These are phyloP conservation scores for Rhyacophila evoluta DNA, from an alignment of 2,888 invertebrate genomes.

Conservation along the genomic window DNA sequence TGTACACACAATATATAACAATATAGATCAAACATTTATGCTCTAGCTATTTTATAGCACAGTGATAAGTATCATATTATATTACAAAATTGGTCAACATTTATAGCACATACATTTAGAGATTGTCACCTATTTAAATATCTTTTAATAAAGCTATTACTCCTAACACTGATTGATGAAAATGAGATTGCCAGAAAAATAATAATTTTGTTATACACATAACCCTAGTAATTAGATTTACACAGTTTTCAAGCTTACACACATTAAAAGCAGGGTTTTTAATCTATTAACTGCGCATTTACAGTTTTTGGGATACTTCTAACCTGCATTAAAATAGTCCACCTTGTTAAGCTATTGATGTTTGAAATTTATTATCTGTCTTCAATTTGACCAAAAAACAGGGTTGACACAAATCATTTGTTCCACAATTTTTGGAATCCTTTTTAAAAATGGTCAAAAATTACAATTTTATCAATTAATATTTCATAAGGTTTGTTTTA, in stretches of 20 bases:
- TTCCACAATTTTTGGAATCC: no score
- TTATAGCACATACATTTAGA: conserved; percentile 41
- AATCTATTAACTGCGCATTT: no score
- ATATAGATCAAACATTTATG: conserved; percentile 6
- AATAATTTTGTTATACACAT: neutral
- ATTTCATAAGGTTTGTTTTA: no score
- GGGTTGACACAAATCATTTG: no score
- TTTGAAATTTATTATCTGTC: no score
- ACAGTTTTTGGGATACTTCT: no score
- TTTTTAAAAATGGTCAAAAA: no score
- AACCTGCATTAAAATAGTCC: no score
- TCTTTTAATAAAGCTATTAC: conserved; percentile 30
- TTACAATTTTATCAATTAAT: no score
- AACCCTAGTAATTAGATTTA: neutral
- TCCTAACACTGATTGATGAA: conserved; percentile 25
- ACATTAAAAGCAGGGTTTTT: neutral
- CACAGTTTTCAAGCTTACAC: neutral
- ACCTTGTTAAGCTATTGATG: no score
- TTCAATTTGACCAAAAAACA: no score
- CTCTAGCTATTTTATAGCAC: conserved; percentile 25
- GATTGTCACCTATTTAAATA: conserved; percentile 43
- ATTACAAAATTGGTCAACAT: conserved; percentile 47
- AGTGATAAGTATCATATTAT: conserved; percentile 26
- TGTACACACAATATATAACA: conserved; percentile 3
- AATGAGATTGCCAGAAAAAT: conserved; percentile 9